Evolutionary conservation across 1,140 invertebrate species (phyloP).

Genomic region (Listronotus bonariensis): DNA sequence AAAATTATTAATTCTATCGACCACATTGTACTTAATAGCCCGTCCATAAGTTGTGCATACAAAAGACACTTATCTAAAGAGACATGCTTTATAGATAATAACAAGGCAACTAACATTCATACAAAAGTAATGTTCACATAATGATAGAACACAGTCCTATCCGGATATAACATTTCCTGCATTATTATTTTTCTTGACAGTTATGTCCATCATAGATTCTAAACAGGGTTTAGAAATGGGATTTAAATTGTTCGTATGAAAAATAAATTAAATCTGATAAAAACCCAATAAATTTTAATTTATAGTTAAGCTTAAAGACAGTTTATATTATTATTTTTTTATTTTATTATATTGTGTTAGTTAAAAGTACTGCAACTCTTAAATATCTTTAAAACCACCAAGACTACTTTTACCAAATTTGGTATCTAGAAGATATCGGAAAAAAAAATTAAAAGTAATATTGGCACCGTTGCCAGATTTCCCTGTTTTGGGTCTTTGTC

Average conservation of each 20-base stretch:
- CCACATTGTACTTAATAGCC: constrained; percentile 9
- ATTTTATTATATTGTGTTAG: too few species aligned
- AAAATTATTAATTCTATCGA: too few species aligned
- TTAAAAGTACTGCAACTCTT: too few species aligned
- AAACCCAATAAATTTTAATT: too few species aligned
- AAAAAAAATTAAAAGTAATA: too few species aligned
- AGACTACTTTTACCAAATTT: too few species aligned
- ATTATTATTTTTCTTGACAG: constrained; percentile 32
- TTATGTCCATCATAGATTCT: constrained; percentile 24
- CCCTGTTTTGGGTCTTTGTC: too few species aligned
- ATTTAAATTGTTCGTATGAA: constrained; percentile 27
- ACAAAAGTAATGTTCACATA: constrained; percentile 30
- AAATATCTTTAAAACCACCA: too few species aligned
- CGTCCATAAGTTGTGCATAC: neutral
- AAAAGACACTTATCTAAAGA: constrained; percentile 30
- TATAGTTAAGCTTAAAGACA: too few species aligned
- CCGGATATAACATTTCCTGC: constrained; percentile 33
- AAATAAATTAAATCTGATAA: neutral
- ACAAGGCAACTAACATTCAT: constrained; percentile 18
- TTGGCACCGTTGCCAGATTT: too few species aligned
- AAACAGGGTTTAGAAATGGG: constrained; percentile 25
- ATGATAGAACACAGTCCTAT: constrained; percentile 28
- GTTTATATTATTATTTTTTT: too few species aligned
- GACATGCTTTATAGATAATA: constrained; percentile 33
- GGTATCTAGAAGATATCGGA: too few species aligned